Evolutionary conservation across 2,888 invertebrate genomes (phyloP).

Genomic region (Oxyteleia sp.): DNA sequence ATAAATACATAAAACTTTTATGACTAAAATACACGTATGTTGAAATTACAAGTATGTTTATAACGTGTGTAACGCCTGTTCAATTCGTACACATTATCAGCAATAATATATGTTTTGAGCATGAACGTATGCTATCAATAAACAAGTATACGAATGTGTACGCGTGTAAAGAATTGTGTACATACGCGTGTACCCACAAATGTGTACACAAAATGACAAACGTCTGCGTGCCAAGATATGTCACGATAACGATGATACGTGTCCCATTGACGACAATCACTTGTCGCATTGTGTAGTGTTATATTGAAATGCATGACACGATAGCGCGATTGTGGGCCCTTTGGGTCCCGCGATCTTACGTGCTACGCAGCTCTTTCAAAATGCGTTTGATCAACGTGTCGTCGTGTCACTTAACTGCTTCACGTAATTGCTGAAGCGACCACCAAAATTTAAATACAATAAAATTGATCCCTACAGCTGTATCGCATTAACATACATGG

Average conservation of each 20-base stretch:
- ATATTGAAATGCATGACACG: constrained; percentile 71
- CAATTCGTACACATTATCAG: too few relatives aligned
- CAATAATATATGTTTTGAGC: too few relatives aligned
- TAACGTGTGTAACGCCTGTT: too few relatives aligned
- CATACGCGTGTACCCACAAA: constrained; percentile 19
- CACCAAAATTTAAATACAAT: constrained; percentile 62
- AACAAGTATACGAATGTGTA: too few relatives aligned
- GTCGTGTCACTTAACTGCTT: constrained; percentile 57
- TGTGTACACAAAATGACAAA: constrained; percentile 58
- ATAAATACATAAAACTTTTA: too few relatives aligned
- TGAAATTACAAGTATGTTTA: too few relatives aligned
- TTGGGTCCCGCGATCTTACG: constrained; percentile 53
- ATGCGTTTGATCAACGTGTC: constrained; percentile 56
- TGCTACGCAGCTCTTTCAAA: constrained; percentile 49
- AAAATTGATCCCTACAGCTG: constrained; percentile 42
- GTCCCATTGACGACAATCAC: constrained; percentile 72
- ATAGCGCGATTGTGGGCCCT: constrained; percentile 51
- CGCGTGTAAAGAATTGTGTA: constrained; percentile 38
- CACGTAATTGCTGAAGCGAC: constrained; percentile 42
- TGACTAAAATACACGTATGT: too few relatives aligned
- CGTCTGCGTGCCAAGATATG: constrained; percentile 67
- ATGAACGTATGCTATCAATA: too few relatives aligned
- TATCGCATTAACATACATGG: constrained; percentile 31
- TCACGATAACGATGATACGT: constrained; percentile 73
- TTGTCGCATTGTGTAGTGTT: constrained; percentile 63